Percentiles rank a stretch among this genome's conserved stretches.
phyloP scores from a whole-genome alignment of 2,888 invertebrate genomes.

The Phorcus lineatus region DNA sequence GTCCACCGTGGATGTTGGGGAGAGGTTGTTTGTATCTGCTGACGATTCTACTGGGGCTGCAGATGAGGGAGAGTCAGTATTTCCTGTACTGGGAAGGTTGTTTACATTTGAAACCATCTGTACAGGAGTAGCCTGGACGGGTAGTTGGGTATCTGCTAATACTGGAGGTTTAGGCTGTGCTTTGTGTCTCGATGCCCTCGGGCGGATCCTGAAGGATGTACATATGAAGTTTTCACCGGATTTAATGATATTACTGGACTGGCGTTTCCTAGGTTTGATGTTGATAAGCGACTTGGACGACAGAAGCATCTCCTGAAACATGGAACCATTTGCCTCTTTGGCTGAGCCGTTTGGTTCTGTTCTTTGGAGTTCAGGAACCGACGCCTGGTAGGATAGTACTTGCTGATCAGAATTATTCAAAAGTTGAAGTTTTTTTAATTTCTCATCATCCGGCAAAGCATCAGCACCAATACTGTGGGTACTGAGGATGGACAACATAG shows the following conservation, averaged over 20 bases:
- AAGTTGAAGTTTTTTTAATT: neutral
- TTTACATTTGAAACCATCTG: too few relatives aligned
- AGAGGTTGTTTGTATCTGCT: neutral
- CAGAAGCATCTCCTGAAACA: constrained; percentile 65
- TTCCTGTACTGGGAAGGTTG: neutral
- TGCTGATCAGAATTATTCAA: neutral
- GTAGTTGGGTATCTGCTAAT: neutral
- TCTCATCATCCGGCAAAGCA: neutral
- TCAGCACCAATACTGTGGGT: constrained; percentile 21
- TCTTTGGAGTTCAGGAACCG: neutral
- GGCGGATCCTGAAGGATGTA: constrained; percentile 61
- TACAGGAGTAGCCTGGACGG: neutral
- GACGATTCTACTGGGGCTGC: neutral
- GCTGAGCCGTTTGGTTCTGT: neutral
- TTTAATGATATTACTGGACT: constrained; percentile 60
- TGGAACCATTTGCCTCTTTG: constrained; percentile 38
- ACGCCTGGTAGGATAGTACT: neutral
- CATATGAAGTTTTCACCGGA: constrained; percentile 62
- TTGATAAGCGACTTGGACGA: constrained; percentile 61
- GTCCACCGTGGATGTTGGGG: neutral
- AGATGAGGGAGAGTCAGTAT: neutral
- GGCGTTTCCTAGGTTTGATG: constrained; percentile 57
- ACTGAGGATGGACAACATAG: constrained; percentile 9
- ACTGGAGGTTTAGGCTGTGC: neutral
- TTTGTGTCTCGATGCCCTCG: constrained; percentile 22